Conservation (phyloP, 2,113 vertebrate species). For the Chaenogobius annularis region DNA sequence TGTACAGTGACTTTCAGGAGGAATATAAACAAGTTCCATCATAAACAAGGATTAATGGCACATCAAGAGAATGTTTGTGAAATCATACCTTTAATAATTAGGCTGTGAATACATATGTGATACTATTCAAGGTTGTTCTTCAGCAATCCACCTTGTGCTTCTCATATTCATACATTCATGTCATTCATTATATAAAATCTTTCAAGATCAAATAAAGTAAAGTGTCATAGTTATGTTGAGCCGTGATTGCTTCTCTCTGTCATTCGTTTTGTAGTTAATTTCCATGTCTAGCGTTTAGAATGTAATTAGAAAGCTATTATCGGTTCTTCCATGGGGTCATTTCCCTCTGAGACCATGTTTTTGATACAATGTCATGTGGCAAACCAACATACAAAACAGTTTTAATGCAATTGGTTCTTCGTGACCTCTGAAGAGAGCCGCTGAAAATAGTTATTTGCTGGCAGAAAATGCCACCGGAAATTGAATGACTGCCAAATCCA, state of each 20-base stretch:
- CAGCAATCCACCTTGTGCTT: too few relatives aligned
- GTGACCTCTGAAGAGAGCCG: neutral
- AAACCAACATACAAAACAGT: neutral
- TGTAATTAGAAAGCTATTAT: neutral
- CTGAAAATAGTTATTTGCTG: neutral
- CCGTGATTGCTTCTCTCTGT: neutral
- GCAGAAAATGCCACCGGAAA: neutral
- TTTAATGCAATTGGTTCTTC: neutral
- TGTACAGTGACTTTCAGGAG: slow-evolving; percentile 22
- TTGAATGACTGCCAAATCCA: neutral
- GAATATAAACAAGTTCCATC: slow-evolving; percentile 5
- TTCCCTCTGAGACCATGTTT: neutral
- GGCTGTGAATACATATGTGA: too few relatives aligned
- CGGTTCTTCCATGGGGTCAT: neutral
- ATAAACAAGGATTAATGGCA: neutral
- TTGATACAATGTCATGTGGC: neutral
- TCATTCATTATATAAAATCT: neutral
- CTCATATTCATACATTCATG: too few relatives aligned
- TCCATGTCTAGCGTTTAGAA: neutral
- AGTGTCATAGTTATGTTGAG: neutral
- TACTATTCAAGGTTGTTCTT: too few relatives aligned
- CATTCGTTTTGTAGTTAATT: neutral
- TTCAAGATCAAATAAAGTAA: neutral
- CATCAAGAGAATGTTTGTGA: neutral
- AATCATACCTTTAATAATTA: too few relatives aligned